Evolutionary conservation across 2,797 vertebrate species (phyloP), one percentile per base, ranked within the genome.

Genomic region (Propithecus perrieri): DNA sequence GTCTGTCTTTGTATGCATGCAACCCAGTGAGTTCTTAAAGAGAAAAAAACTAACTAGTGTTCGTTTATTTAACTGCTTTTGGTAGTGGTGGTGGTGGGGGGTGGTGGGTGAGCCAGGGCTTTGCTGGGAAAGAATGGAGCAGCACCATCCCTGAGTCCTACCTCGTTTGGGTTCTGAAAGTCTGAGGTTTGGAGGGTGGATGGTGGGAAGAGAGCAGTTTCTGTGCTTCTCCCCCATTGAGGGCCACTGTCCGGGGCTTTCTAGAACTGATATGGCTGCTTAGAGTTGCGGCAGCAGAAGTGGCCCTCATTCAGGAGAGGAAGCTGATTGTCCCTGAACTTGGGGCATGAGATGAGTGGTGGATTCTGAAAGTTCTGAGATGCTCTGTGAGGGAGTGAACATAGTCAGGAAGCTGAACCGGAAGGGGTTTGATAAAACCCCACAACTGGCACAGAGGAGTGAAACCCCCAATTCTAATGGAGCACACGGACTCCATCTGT

Each of bases 381-480:
- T 10, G 18, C 28, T n/a, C 18, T 22, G 3, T 35, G 15, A 65
- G 35, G 26, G 8, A n/a, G 7, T 75, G 41, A 3, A 24, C 12
- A 18, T 4, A 20, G 26, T 22, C 22, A 24, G 46, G 46, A 41
- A 10, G 8, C 41, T 28, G 13, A 12, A 15, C 15, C 22, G 33
- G 46, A 46, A 55, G 22, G 46, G 5, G 0, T 50, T 2, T 41
- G 50, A 74, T 26, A 24, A 57, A 61, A 46, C 2, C 24, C 26
- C 14, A 28, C 6, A 4, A 0, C 17, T 55, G 43, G 7, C 11
- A 8, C 14, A 28, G 38, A 41, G 57, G 4, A 35, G 13, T 1
- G 7, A 86, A 59, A 7, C 5, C 41, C 50, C n/a, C 24, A 33
- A n/a, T 18, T 55, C 20, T 46, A 38, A n/a, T 0, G 6, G 59